Evolutionary conservation across 2,113 vertebrate species (phyloP), one percentile per base, ranked within the genome.

Genomic region (Typhlomys cinereus): DNA sequence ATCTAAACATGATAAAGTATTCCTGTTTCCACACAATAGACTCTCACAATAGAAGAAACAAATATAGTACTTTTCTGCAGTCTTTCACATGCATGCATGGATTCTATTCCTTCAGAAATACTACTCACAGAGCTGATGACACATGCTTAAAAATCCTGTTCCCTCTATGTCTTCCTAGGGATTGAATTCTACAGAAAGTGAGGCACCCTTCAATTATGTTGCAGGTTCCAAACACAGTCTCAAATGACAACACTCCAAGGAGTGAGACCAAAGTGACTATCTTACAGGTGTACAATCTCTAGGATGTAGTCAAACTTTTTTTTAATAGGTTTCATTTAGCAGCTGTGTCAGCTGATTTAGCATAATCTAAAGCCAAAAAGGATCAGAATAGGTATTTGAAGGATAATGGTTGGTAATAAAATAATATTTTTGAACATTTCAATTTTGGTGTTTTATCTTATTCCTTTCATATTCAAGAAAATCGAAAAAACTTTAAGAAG

Each of bases 1-100:
- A 93, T 70, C 83, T 89, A 91, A 88, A 88, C 21, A 34, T 90
- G 46, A 71, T 59, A 59, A 29, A 76, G 41, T 76, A 86, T 86
- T 90, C 75, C 20, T 70, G 14, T 66, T 88, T 75, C 82, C 62
- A 85, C 4, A 81, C 36, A 85, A 48, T 85, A 82, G n/a, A n/a
- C 67, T 64, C 50, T 90, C 62, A 81, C 0, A 70, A 78, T 50
- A 91, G 89, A 17, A 94, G 48, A 11, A 79, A 89, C 15, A 71
- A 75, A 74, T 73, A 83, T 27, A 88, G 41, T 62, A n/a, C 70
- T 84, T 29, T 78, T 70, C 71, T 73, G 9, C 39, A 27, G 61
- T 5, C 59, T 61, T 61, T 61, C 21, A 61, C 23, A 61, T 61
- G 59, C 59, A 61, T 27, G 20, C 27, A 20, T 27, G 59, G 25